Evolutionary conservation across 2,797 vertebrate genomes (phyloP).

Genomic region (Danio jaintianensis): DNA sequence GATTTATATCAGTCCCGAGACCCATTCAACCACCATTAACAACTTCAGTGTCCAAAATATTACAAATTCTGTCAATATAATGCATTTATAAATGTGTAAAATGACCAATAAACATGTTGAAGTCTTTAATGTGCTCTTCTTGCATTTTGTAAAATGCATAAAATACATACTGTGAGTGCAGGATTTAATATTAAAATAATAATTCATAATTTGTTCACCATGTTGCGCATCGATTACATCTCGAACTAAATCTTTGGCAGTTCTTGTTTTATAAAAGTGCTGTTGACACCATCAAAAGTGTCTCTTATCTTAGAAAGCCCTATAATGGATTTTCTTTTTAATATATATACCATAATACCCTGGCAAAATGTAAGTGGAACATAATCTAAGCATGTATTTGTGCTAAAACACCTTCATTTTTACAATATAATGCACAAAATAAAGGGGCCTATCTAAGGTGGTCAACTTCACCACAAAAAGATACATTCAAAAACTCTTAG

Average conservation of each 20-base stretch:
- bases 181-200: constrained; percentile 40
- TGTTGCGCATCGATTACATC: constrained; percentile 32
- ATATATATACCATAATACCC: constrained; percentile 25
- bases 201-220: constrained; percentile 17
- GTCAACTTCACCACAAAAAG: constrained; percentile 26
- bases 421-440: constrained; percentile 2
- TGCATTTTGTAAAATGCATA: constrained; percentile 39
- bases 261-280: constrained; percentile 67
- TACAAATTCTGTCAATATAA: constrained; percentile 13
- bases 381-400: constrained; percentile 27
- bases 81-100: constrained; percentile 18
- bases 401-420: constrained; percentile 37
- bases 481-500: constrained; percentile 52
- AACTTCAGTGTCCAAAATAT: constrained; percentile 16
- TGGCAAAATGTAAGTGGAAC: constrained; percentile 37
- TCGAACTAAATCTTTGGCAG: constrained; percentile 74
- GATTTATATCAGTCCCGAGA: constrained; percentile 35
- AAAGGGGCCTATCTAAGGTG: background rate
- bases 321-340: constrained; percentile 7
- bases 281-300: constrained; percentile 37
- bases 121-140: constrained; percentile 31
- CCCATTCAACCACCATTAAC: constrained; percentile 31
- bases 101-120: constrained; percentile 8
- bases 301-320: constrained; percentile 33
- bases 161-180: constrained; percentile 35